Percentiles rank a stretch among this genome's conserved stretches.
These are phyloP conservation scores for Acipenser oxyrinchus DNA, from an alignment of 2,797 vertebrate genomes.

Conservation along the genomic window DNA sequence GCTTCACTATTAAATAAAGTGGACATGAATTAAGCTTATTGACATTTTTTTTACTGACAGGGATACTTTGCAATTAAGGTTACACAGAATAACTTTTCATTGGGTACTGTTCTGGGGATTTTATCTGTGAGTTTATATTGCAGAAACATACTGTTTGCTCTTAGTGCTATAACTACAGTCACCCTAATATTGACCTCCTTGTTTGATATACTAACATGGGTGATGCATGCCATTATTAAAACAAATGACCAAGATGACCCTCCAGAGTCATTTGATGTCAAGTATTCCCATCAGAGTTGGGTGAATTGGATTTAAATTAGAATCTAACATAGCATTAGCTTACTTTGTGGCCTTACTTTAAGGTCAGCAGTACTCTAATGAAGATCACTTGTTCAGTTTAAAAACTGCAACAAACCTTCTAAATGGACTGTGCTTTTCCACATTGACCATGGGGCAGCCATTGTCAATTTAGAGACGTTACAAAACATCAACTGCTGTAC, in stretches of 20 bases:
- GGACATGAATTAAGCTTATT: too few relatives aligned
- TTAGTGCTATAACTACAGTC: not conserved
- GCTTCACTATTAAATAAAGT: too few relatives aligned
- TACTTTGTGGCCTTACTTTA: not conserved
- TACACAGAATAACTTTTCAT: not conserved
- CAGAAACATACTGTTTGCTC: not conserved
- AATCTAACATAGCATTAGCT: not conserved
- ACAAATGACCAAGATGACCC: not conserved
- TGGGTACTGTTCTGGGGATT: too few relatives aligned
- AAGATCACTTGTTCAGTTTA: constrained; percentile 5
- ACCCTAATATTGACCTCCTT: not conserved
- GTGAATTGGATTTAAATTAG: not conserved
- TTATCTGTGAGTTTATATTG: not conserved
- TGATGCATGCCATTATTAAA: not conserved
- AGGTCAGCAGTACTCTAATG: constrained; percentile 1
- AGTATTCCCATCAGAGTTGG: not conserved
- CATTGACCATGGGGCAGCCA: too few relatives aligned
- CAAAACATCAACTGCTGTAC: not conserved
- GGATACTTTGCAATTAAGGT: not conserved
- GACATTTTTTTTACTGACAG: not conserved
- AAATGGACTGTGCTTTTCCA: not conserved
- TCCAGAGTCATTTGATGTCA: not conserved
- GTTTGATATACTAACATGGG: not conserved
- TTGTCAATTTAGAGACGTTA: not conserved
- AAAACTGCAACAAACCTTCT: not conserved